Evolutionary conservation across 2,888 invertebrate genomes (phyloP).

Genomic region (Sicus ferrugineus): DNA sequence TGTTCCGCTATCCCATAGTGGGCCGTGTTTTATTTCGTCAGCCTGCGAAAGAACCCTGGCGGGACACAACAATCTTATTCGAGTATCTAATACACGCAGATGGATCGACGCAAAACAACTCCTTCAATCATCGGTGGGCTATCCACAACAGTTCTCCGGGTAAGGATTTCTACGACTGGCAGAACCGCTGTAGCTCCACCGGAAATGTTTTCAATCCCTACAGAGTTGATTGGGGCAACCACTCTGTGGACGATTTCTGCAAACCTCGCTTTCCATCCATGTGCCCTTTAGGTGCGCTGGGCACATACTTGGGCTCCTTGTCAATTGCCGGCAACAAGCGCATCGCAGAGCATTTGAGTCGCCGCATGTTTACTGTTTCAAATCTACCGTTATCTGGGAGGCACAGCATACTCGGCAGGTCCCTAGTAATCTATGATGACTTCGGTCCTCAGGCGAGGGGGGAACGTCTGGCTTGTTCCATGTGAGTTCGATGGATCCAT

Average conservation of each 20-base stretch:
- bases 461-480: constrained; percentile 86
- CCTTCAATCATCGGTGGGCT: constrained; percentile 82
- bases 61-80: constrained; percentile 84
- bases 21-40: constrained; percentile 85
- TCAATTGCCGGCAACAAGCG: constrained; percentile 78
- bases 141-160: constrained; percentile 82
- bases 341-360: constrained; percentile 72
- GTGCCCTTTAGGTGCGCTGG: constrained; percentile 81
- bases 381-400: constrained; percentile 79
- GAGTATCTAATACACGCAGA: constrained; percentile 89
- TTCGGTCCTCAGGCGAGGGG: constrained; percentile 87
- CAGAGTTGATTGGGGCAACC: constrained; percentile 72
- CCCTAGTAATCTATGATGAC: constrained; percentile 87
- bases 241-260: constrained; percentile 71
- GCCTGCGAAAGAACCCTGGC: constrained; percentile 78
- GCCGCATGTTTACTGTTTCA: constrained; percentile 81
- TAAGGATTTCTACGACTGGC: constrained; percentile 91
- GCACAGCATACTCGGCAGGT: constrained; percentile 75
- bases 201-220: constrained; percentile 82
- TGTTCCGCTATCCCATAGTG: constrained; percentile 87
- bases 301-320: constrained; percentile 74
- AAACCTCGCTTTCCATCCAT: constrained; percentile 68
- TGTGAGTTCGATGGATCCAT: constrained; percentile 67
- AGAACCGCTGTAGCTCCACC: constrained; percentile 80
- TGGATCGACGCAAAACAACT: constrained; percentile 79